Conservation (phyloP, 2,888 invertebrate species). For the Erannis defoliaria region DNA sequence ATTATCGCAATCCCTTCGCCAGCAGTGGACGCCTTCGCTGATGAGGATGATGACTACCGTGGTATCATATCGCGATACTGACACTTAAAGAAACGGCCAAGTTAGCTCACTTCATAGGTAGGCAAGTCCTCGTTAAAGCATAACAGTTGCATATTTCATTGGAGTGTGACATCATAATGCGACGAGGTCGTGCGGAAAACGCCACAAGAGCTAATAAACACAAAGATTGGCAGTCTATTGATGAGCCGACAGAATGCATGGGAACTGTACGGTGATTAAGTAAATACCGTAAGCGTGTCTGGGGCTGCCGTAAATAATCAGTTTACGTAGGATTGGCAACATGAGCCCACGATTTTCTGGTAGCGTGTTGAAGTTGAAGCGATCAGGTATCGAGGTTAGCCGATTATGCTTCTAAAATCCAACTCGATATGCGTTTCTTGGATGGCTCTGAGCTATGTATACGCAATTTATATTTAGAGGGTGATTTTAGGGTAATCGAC, state of each 20-base stretch:
- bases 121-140: not conserved
- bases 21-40: no score
- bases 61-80: no score
- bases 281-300: slow-evolving; percentile 30
- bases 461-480: not conserved
- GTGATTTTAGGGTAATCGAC: not conserved
- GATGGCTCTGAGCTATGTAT: not conserved
- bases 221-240: slow-evolving; percentile 24
- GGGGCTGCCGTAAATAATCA: slow-evolving; percentile 22
- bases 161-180: slow-evolving; percentile 1
- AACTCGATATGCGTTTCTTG: not conserved
- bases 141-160: not conserved
- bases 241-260: slow-evolving; percentile 12
- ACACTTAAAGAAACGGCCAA: slow-evolving; percentile 42
- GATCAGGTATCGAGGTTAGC: not conserved
- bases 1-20: no score
- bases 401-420: not conserved
- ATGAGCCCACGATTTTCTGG: slow-evolving; percentile 7
- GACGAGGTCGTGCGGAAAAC: not conserved
- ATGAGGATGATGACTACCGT: no score
- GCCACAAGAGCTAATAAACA: slow-evolving; percentile 1
- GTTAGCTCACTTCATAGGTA: no score
- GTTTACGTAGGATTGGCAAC: slow-evolving; percentile 11
- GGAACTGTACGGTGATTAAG: slow-evolving; percentile 26
- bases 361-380: not conserved